These are phyloP conservation scores for Papilio polyxenes DNA, from an alignment of 1,140 invertebrate genomes.

Conservation along the genomic window DNA sequence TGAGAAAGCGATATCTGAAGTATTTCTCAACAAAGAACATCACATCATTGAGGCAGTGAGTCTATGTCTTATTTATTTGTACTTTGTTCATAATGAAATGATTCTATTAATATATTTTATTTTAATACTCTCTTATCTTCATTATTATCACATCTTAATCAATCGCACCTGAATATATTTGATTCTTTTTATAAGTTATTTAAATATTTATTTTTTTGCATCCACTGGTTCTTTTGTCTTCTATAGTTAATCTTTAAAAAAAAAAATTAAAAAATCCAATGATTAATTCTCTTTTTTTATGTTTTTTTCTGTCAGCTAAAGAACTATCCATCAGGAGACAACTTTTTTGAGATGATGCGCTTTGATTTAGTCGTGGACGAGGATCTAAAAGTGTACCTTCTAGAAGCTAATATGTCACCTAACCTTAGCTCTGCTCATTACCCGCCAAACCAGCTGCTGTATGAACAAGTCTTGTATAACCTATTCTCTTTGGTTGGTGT, in stretches of 20 bases:
- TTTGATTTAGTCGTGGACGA: conserved; percentile 97
- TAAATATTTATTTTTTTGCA: too few species aligned
- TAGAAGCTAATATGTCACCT: conserved; percentile 99
- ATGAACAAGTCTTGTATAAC: conserved; percentile 96
- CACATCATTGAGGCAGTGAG: conserved; percentile 82
- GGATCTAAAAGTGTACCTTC: conserved; percentile 91
- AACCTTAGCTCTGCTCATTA: conserved; percentile 97
- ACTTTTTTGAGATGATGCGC: conserved; percentile 97
- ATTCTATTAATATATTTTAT: conserved; percentile 34
- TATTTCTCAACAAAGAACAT: conserved; percentile 89
- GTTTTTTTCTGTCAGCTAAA: conserved; percentile 59
- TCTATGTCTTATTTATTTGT: conserved; percentile 39
- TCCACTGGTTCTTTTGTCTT: too few species aligned
- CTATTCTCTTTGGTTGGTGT: conserved; percentile 92
- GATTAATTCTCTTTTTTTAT: neutral
- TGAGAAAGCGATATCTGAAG: conserved; percentile 88
- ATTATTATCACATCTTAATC: neutral
- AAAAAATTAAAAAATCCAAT: neutral
- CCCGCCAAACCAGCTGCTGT: conserved; percentile 91
- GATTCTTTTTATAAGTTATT: too few species aligned
- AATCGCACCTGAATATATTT: too few species aligned
- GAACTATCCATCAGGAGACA: conserved; percentile 80
- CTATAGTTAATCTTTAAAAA: too few species aligned
- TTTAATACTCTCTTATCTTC: neutral
- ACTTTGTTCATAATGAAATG: conserved; percentile 2